These are phyloP conservation scores for Clusia tigrina DNA, from an alignment of 2,888 invertebrate genomes.

Conservation along the genomic window DNA sequence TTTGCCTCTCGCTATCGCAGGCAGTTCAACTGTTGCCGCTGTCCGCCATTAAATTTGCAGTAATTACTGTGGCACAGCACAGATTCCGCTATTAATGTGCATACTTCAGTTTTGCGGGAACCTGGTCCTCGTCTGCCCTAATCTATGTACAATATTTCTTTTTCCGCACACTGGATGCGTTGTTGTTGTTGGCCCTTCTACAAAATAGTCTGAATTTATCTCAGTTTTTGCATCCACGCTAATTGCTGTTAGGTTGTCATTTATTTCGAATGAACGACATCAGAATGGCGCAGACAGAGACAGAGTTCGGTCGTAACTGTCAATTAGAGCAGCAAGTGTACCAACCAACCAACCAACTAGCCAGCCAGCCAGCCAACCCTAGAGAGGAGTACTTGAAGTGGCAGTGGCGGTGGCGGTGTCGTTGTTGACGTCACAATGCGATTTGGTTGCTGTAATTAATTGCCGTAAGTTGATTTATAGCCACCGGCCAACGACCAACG, in stretches of 20 bases:
- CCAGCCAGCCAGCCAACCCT: no score
- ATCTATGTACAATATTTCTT: no score
- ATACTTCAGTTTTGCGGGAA: neutral
- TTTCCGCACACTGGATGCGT: neutral
- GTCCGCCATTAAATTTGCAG: constrained; percentile 23
- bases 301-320: neutral
- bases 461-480: constrained; percentile 24
- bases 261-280: neutral
- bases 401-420: neutral
- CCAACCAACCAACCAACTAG: no score
- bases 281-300: neutral
- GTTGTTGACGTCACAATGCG: constrained; percentile 16
- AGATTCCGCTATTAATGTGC: neutral
- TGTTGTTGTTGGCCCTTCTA: neutral
- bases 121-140: neutral
- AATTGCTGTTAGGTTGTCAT: constrained; percentile 3
- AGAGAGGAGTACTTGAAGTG: neutral
- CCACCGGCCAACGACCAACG: constrained; percentile 11
- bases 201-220: no score
- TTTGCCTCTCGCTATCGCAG: neutral
- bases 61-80: constrained; percentile 13
- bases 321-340: constrained; percentile 5
- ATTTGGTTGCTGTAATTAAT: constrained; percentile 20
- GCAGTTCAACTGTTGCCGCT: neutral
- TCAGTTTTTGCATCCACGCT: neutral